These are phyloP conservation scores for Oxycera nigricornis DNA, from an alignment of 2,888 invertebrate species.

Conservation along the genomic window DNA sequence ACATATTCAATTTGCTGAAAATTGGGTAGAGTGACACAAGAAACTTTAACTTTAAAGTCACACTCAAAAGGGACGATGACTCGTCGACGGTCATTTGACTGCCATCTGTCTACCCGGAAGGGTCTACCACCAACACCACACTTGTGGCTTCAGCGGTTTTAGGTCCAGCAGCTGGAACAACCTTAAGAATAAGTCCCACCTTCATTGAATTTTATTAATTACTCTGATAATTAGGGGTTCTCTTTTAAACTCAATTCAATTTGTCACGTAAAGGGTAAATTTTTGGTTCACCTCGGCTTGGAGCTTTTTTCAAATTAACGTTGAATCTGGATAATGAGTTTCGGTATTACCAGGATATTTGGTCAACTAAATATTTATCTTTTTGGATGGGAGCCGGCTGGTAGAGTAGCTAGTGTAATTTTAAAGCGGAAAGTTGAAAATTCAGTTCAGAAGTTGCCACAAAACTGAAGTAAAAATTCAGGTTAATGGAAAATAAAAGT, in stretches of 20 bases:
- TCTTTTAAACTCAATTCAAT: conserved; percentile 5
- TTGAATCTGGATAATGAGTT: background rate
- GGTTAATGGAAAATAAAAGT: no score
- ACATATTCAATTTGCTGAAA: no score
- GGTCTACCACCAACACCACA: background rate
- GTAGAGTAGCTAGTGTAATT: no score
- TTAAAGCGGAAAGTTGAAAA: no score
- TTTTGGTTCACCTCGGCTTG: background rate
- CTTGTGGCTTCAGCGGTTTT: conserved; percentile 2
- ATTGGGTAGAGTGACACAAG: no score
- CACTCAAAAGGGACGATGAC: background rate
- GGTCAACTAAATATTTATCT: no score
- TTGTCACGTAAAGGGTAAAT: conserved; percentile 2
- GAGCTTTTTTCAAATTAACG: background rate
- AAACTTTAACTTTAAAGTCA: conserved; percentile 7
- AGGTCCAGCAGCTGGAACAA: background rate
- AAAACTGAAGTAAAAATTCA: no score
- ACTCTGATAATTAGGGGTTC: conserved; percentile 28
- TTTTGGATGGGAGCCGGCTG: no score
- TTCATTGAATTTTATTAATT: conserved; percentile 36
- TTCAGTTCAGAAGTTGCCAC: no score
- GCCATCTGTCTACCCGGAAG: background rate
- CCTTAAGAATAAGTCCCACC: background rate
- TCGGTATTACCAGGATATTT: background rate
- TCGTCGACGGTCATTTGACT: background rate